These are phyloP conservation scores for Drosophila azteca DNA, from an alignment of 1,140 invertebrate species.

Conservation along the genomic window DNA sequence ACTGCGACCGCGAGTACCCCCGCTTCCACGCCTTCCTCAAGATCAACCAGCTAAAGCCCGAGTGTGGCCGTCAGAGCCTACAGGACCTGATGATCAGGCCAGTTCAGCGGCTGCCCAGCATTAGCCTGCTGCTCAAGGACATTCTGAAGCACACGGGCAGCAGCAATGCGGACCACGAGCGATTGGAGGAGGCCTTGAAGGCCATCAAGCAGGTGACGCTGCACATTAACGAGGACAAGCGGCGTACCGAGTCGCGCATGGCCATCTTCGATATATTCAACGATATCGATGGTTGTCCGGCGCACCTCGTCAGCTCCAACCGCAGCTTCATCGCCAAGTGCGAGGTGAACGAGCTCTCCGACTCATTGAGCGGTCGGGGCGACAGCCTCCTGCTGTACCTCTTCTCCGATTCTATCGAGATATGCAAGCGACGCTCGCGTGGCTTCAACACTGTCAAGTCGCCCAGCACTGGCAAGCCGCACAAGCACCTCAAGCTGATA, in stretches of 20 bases:
- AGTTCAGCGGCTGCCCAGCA: slow-evolving; percentile 97
- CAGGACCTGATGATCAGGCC: slow-evolving; percentile 98
- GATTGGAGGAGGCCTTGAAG: slow-evolving; percentile 93
- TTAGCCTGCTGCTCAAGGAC: slow-evolving; percentile 96
- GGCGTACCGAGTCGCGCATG: slow-evolving; percentile 96
- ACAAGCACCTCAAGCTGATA: slow-evolving; percentile 95
- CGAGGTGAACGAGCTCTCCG: slow-evolving; percentile 95
- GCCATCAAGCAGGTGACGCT: slow-evolving; percentile 96
- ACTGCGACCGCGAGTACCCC: slow-evolving; percentile 95
- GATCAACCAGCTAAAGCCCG: slow-evolving; percentile 95
- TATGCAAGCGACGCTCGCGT: slow-evolving; percentile 94
- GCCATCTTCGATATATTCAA: slow-evolving; percentile 99
- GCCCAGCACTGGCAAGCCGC: slow-evolving; percentile 90
- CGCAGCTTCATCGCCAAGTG: slow-evolving; percentile 93
- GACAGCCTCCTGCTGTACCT: slow-evolving; percentile 95
- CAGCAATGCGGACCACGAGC: slow-evolving; percentile 92
- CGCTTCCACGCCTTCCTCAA: slow-evolving; percentile 99
- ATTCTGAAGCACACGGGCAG: slow-evolving; percentile 95
- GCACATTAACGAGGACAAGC: slow-evolving; percentile 98
- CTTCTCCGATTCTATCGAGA: slow-evolving; percentile 96
- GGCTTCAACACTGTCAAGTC: slow-evolving; percentile 89
- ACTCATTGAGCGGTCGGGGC: slow-evolving; percentile 92
- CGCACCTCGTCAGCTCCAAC: slow-evolving; percentile 95
- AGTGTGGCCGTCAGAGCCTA: slow-evolving; percentile 97
- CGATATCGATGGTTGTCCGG: slow-evolving; percentile 98